Percentiles rank a stretch among this genome's conserved stretches.
Conservation (phyloP, 1,140 invertebrate species). For the Schlechtendalia chinensis region DNA sequence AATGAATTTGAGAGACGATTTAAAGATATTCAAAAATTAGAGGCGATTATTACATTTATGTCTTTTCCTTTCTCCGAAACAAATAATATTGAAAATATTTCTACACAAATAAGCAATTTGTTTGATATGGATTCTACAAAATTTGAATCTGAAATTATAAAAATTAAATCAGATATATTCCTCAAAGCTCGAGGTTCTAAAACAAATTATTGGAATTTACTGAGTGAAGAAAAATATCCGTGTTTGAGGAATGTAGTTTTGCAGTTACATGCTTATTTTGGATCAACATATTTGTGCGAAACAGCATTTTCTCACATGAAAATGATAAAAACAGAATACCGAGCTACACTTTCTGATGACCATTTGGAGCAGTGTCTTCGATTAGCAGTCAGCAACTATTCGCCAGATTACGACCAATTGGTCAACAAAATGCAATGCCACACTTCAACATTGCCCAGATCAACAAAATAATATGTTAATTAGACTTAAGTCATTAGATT, state of each 20-base stretch:
- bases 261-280: conserved; percentile 11
- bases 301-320: conserved; percentile 12
- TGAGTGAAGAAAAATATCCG: background rate
- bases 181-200: conserved; percentile 13
- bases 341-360: background rate
- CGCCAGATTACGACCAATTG: no score
- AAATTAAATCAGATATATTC: conserved; percentile 16
- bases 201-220: conserved; percentile 20
- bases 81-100: conserved; percentile 27
- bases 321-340: background rate
- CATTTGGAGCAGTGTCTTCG: no score
- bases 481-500: no score
- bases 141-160: conserved; percentile 10
- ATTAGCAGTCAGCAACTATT: no score
- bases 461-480: no score
- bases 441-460: no score
- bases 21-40: background rate
- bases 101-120: conserved; percentile 7
- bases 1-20: conserved; percentile 20
- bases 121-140: conserved; percentile 10
- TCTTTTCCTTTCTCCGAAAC: background rate
- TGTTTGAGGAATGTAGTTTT: conserved; percentile 18
- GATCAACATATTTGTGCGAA: conserved; percentile 23
- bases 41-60: background rate
- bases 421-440: no score